These are phyloP conservation scores for Neodiprion pinetum DNA, from an alignment of 1,140 invertebrate genomes.

Conservation along the genomic window DNA sequence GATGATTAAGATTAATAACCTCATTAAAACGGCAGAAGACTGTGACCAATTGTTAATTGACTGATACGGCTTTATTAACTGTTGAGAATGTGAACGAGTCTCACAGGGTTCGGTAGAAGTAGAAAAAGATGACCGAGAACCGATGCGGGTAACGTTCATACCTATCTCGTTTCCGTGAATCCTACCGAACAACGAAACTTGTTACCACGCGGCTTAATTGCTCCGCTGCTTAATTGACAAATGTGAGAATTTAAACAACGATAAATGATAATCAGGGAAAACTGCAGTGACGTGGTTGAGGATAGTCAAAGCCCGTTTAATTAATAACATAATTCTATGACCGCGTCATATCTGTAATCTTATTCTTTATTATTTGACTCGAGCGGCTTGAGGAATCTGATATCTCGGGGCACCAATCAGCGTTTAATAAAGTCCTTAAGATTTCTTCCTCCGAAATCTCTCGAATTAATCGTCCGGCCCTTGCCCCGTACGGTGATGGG, in stretches of 20 bases:
- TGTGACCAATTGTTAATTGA: constrained; percentile 11
- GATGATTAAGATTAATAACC: constrained; percentile 14
- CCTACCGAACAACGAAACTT: no score
- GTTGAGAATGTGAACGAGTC: not conserved
- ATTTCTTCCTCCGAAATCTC: constrained; percentile 37
- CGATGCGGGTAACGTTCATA: no score
- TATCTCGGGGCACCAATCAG: constrained; percentile 41
- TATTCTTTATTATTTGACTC: not conserved
- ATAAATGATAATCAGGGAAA: no score
- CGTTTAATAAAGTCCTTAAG: constrained; percentile 43
- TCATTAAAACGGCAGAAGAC: not conserved
- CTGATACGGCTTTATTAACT: constrained; percentile 3
- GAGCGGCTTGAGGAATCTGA: constrained; percentile 36
- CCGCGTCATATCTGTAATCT: constrained; percentile 1
- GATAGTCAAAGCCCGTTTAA: not conserved
- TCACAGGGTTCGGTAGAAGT: not conserved
- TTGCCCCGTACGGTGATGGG: constrained; percentile 24
- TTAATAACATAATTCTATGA: constrained; percentile 11
- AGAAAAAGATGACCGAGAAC: no score
- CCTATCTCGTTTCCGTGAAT: no score
- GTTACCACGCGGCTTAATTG: no score
- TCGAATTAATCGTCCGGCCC: constrained; percentile 34
- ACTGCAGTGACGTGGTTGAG: no score
- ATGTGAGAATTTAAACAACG: no score
- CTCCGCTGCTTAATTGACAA: no score